Percentiles rank a stretch among this genome's conserved stretches.
Conservation (phyloP, 2,888 invertebrate genomes). For the Choristoneura rosaceana region DNA sequence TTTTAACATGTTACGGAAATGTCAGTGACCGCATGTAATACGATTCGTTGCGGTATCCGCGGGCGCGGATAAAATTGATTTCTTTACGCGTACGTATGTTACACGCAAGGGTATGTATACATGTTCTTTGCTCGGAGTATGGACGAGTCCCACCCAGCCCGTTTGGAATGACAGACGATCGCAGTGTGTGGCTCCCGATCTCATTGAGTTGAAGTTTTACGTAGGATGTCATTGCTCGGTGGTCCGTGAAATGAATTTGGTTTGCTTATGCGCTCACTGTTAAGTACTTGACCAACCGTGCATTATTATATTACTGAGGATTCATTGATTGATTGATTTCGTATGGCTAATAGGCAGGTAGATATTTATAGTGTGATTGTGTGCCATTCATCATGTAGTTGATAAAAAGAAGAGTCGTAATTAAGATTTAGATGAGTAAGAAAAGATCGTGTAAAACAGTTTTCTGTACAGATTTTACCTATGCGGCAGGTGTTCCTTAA, state of each 20-base stretch:
- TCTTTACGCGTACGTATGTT: slow-evolving; percentile 48
- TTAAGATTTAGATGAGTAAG: not conserved
- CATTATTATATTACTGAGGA: slow-evolving; percentile 22
- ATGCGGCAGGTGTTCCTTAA: slow-evolving; percentile 15
- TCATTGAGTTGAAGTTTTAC: slow-evolving; percentile 31
- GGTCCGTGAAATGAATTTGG: slow-evolving; percentile 37
- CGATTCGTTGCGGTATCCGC: slow-evolving; percentile 75
- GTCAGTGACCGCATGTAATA: slow-evolving; percentile 79
- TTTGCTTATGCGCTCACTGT: slow-evolving; percentile 36
- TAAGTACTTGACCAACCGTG: slow-evolving; percentile 18
- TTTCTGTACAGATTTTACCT: not conserved
- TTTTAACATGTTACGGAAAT: slow-evolving; percentile 60
- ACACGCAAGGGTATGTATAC: slow-evolving; percentile 28
- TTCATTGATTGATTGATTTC: slow-evolving; percentile 20
- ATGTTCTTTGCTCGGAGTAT: slow-evolving; percentile 41
- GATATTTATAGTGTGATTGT: not conserved
- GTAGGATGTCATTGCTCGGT: slow-evolving; percentile 26
- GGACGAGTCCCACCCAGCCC: slow-evolving; percentile 40
- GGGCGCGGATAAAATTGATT: slow-evolving; percentile 75
- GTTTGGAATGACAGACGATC: slow-evolving; percentile 40
- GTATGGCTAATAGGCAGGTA: not conserved
- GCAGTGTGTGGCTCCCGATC: slow-evolving; percentile 33
- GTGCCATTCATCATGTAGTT: not conserved
- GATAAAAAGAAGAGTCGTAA: not conserved
- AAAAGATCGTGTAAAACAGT: not conserved